Conservation (phyloP, 2,888 invertebrate genomes). For the Standfussiana lucernea region DNA sequence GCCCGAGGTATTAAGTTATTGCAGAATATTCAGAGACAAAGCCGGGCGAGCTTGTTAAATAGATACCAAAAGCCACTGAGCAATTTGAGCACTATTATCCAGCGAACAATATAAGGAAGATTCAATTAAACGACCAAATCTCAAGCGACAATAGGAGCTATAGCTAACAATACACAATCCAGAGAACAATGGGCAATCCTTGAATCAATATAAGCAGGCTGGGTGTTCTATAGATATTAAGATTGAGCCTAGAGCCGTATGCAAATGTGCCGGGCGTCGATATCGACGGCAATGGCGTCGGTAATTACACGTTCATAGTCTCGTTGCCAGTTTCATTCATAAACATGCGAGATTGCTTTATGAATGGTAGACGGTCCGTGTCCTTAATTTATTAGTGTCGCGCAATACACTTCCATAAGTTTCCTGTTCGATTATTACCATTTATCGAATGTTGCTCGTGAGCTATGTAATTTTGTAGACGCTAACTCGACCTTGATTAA, state of each 20-base stretch:
- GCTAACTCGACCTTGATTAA: conserved; percentile 82
- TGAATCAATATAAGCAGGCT: conserved; percentile 79
- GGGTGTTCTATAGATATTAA: conserved; percentile 72
- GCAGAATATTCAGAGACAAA: conserved; percentile 48
- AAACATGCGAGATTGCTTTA: conserved; percentile 86
- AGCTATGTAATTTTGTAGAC: conserved; percentile 80
- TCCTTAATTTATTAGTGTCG: conserved; percentile 84
- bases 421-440: conserved; percentile 85
- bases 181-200: conserved; percentile 82
- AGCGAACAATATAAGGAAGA: conserved; percentile 77
- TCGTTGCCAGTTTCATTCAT: conserved; percentile 86
- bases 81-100: conserved; percentile 72
- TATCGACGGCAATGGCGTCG: conserved; percentile 83
- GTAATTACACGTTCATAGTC: conserved; percentile 83
- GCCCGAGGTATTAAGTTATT: conserved; percentile 47
- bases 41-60: conserved; percentile 46
- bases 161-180: conserved; percentile 81
- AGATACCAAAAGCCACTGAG: conserved; percentile 64
- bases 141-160: conserved; percentile 78
- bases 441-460: conserved; percentile 85
- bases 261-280: conserved; percentile 82
- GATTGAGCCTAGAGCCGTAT: conserved; percentile 75
- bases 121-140: conserved; percentile 78
- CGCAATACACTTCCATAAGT: conserved; percentile 81
- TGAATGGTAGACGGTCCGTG: conserved; percentile 85